Evolutionary conservation across 2,797 vertebrate genomes (phyloP), one percentile per base, ranked within the genome.

Genomic region (Moxostoma hubbsi): DNA sequence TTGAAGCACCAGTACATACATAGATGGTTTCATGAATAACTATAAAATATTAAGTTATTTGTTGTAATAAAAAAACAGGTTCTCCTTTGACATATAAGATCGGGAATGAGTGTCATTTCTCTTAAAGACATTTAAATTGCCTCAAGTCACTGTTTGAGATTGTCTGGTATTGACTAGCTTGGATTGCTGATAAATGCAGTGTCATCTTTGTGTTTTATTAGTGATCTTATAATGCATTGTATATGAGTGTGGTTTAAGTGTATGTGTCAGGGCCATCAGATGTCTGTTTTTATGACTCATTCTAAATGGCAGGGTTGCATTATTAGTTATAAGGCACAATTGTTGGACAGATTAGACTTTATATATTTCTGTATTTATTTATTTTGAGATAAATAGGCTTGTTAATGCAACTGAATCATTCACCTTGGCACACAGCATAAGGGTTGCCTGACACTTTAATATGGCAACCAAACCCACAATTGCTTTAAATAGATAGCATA

Each of bases 141-240:
- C 36, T 36, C 2, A 4, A 36, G 36, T 36, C 36, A 36, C 36
- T 36, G 36, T 3, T 4, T 36, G 36, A 36, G 36, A 36, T 36
- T 36, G 36, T 36, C 10, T 71, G 6, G n/a, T 71, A n/a, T n/a
- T 45, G 69, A 58, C 53, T 71, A n/a, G 10, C 54, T 46, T 36
- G 3, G 43, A 46, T 18, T n/a, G 54, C 53, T 71, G 57, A 57
- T 76, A 55, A 59, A 61, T 77, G 55, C 8, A 24, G n/a, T 24
- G 24, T 11, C n/a, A 58, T 77, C 11, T 77, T 47, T 54, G 49
- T 69, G 63, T 74, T 15, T 75, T 65, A 55, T 45, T 51, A 46
- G 49, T 12, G 45, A 54, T 55, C 36, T 36, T 36, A 36, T 36
- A 76, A 57, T 59, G 49, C 51, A 58, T 7, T 67, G 47, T 24